These are phyloP conservation scores for Meles meles DNA, from an alignment of 2,113 vertebrate genomes.

Conservation along the genomic window DNA sequence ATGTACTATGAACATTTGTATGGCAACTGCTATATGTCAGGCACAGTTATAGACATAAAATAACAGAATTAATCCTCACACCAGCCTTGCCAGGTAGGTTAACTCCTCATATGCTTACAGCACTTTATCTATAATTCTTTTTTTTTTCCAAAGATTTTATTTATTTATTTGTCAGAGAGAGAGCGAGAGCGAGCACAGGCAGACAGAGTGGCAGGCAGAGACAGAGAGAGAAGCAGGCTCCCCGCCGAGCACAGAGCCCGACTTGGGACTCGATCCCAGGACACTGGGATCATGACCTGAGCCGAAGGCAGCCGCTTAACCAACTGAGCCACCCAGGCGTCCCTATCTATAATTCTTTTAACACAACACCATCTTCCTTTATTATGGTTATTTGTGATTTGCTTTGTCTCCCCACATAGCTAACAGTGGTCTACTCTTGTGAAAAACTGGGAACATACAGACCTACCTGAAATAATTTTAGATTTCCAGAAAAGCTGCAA, in stretches of 20 bases:
- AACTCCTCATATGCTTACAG: neutral
- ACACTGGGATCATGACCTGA: too few species aligned
- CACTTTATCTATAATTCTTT: neutral
- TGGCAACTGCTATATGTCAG: neutral
- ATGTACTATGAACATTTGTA: neutral
- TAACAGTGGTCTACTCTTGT: neutral
- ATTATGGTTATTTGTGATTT: neutral
- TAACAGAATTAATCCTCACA: neutral
- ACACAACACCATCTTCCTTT: neutral
- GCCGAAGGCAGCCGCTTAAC: too few species aligned
- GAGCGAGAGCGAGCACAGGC: too few species aligned
- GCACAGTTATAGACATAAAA: neutral
- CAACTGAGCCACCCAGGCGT: too few species aligned
- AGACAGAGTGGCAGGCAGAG: too few species aligned
- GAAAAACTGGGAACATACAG: neutral
- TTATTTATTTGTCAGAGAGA: too few species aligned
- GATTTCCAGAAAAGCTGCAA: constrained; percentile 20
- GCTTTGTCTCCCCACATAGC: neutral
- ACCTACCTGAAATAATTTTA: constrained; percentile 1
- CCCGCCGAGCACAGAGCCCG: too few species aligned
- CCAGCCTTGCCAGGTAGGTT: neutral
- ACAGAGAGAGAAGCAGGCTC: too few species aligned
- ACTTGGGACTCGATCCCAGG: too few species aligned
- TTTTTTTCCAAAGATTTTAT: too few species aligned
- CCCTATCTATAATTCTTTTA: too few species aligned